Percentiles rank a stretch among this genome's conserved stretches.
Evolutionary conservation across 2,888 invertebrate species (phyloP).

Genomic region (Seladonia tumulorum): DNA sequence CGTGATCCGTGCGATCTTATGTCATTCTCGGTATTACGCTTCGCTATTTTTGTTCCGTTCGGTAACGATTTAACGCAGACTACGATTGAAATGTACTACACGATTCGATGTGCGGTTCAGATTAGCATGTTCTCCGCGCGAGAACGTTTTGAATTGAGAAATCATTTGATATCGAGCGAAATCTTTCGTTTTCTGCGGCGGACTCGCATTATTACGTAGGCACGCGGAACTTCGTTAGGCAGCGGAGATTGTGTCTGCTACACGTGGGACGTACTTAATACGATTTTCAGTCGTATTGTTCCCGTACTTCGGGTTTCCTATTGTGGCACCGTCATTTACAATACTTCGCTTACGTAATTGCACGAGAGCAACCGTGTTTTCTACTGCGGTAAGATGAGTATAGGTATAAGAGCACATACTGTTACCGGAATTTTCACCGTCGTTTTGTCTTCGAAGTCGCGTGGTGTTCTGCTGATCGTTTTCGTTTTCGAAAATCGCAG

Average conservation of each 20-base stretch:
- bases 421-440: too few relatives aligned
- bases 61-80: not conserved
- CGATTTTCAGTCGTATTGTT: conserved; percentile 46
- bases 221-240: conserved; percentile 60
- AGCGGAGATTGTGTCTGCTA: conserved; percentile 55
- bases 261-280: conserved; percentile 53
- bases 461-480: not conserved
- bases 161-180: conserved; percentile 43
- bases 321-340: conserved; percentile 41
- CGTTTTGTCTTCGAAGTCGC: not conserved
- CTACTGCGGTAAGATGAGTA: conserved; percentile 18
- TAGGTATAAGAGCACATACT: not conserved
- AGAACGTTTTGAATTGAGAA: conserved; percentile 58
- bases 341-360: conserved; percentile 59
- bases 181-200: conserved; percentile 37
- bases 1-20: conserved; percentile 4
- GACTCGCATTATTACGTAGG: conserved; percentile 54
- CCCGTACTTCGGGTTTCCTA: conserved; percentile 58
- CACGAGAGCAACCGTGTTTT: conserved; percentile 35
- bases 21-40: not conserved
- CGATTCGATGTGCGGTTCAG: conserved; percentile 24
- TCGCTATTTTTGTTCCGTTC: not conserved
- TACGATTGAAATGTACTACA: not conserved
- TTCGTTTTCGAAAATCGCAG: not conserved
- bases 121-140: conserved; percentile 44